Evolutionary conservation across 1,140 invertebrate species (phyloP).

Genomic region (Ips nitidus): DNA sequence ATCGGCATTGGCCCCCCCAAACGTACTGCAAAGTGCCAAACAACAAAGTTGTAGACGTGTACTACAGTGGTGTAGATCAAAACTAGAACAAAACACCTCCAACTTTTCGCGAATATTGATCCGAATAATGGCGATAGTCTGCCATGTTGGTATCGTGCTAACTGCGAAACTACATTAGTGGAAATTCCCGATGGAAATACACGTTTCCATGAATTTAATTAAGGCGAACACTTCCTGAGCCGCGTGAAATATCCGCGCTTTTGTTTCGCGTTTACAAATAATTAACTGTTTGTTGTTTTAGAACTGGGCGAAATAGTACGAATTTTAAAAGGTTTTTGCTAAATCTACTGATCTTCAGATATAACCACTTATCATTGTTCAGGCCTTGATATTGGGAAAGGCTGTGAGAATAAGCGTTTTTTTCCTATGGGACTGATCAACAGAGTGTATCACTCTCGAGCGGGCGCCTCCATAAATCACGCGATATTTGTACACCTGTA

Average conservation of each 20-base stretch:
- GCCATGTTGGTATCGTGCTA: constrained; percentile 23
- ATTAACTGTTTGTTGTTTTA: not conserved
- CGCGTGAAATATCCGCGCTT: constrained; percentile 17
- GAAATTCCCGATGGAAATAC: constrained; percentile 16
- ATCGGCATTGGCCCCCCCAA: too few relatives aligned
- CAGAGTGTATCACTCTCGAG: too few relatives aligned
- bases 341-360: not conserved
- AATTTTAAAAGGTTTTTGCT: not conserved
- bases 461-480: constrained; percentile 13
- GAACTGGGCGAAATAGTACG: not conserved
- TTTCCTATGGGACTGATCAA: too few relatives aligned
- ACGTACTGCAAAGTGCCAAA: too few relatives aligned
- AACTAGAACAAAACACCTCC: constrained; percentile 14
- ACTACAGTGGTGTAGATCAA: not conserved
- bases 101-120: constrained; percentile 23
- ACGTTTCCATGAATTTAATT: constrained; percentile 29
- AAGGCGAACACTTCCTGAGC: constrained; percentile 14
- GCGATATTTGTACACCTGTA: constrained; percentile 26
- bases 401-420: too few relatives aligned
- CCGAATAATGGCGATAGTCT: constrained; percentile 14
- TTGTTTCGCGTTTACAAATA: constrained; percentile 12
- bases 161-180: constrained; percentile 28
- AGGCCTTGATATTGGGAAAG: too few relatives aligned
- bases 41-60: too few relatives aligned
- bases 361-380: too few relatives aligned